These are phyloP conservation scores for Drosophila azteca DNA, from an alignment of 1,140 invertebrate species.

Conservation along the genomic window DNA sequence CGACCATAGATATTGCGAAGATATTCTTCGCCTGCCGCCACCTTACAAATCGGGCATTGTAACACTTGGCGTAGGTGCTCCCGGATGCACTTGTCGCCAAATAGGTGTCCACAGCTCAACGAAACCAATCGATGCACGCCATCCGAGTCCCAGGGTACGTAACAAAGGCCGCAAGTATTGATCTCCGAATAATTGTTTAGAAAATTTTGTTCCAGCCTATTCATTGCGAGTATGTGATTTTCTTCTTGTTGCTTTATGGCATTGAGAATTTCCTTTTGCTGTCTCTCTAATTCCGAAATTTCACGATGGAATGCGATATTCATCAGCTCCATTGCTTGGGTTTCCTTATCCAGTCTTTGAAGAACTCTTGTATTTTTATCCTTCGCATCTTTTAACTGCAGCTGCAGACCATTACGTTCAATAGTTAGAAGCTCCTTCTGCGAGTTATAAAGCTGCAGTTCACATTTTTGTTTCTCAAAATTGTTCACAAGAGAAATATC, in stretches of 20 bases:
- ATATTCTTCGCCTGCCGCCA: neutral
- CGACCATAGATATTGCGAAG: constrained; percentile 19
- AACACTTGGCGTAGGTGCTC: neutral
- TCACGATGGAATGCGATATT: constrained; percentile 2
- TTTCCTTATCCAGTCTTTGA: neutral
- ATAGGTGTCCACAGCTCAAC: constrained; percentile 27
- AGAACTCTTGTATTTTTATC: neutral
- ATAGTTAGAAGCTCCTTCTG: neutral
- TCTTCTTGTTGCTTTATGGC: neutral
- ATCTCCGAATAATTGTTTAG: constrained; percentile 11
- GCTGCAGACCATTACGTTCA: constrained; percentile 8
- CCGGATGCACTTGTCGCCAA: constrained; percentile 21
- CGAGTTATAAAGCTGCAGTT: neutral
- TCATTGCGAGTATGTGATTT: constrained; percentile 11
- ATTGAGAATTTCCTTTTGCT: neutral
- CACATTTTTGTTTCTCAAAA: neutral
- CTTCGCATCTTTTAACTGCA: constrained; percentile 5
- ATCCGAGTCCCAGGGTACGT: constrained; percentile 1
- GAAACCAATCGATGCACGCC: constrained; percentile 20
- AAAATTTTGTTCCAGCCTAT: neutral
- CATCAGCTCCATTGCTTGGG: constrained; percentile 17
- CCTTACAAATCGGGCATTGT: constrained; percentile 9
- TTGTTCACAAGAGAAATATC: neutral
- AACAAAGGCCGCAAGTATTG: constrained; percentile 18
- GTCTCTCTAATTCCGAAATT: neutral